These are phyloP conservation scores for Drosophila navojoa DNA, from an alignment of 1,140 invertebrate genomes.

Conservation along the genomic window DNA sequence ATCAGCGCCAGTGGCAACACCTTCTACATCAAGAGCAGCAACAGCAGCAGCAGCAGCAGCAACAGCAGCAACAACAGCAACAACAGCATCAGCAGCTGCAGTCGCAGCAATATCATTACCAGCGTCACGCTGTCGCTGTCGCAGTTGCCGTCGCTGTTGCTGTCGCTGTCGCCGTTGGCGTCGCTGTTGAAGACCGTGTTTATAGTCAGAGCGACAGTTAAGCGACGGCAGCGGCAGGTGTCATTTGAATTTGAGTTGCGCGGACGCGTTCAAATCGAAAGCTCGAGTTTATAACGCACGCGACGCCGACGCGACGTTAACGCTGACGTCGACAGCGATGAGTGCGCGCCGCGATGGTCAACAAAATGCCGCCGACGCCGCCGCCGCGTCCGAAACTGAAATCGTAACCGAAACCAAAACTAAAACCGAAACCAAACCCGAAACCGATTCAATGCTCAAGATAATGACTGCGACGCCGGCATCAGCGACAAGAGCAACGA, in stretches of 20 bases:
- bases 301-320: slow-evolving; percentile 23
- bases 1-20: slow-evolving; percentile 16
- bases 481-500: slow-evolving; percentile 35
- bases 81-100: too few species aligned
- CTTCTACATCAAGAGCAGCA: slow-evolving; percentile 20
- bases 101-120: slow-evolving; percentile 14
- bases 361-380: slow-evolving; percentile 22
- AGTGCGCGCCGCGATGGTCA: slow-evolving; percentile 65
- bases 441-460: slow-evolving; percentile 63
- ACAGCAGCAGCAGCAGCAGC: slow-evolving; percentile 33
- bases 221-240: slow-evolving; percentile 76
- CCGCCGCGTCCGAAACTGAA: slow-evolving; percentile 46
- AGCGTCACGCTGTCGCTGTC: slow-evolving; percentile 17
- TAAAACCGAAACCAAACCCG: slow-evolving; percentile 10
- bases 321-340: slow-evolving; percentile 40
- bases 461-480: slow-evolving; percentile 64
- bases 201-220: slow-evolving; percentile 59
- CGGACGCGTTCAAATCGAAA: slow-evolving; percentile 50
- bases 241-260: slow-evolving; percentile 69
- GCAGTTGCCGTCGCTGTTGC: slow-evolving; percentile 12
- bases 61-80: slow-evolving; percentile 4
- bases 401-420: slow-evolving; percentile 4
- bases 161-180: slow-evolving; percentile 12
- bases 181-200: slow-evolving; percentile 47
- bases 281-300: slow-evolving; percentile 23